phyloP scores from a whole-genome alignment of 2,797 vertebrate species.

The Morelia viridis region DNA sequence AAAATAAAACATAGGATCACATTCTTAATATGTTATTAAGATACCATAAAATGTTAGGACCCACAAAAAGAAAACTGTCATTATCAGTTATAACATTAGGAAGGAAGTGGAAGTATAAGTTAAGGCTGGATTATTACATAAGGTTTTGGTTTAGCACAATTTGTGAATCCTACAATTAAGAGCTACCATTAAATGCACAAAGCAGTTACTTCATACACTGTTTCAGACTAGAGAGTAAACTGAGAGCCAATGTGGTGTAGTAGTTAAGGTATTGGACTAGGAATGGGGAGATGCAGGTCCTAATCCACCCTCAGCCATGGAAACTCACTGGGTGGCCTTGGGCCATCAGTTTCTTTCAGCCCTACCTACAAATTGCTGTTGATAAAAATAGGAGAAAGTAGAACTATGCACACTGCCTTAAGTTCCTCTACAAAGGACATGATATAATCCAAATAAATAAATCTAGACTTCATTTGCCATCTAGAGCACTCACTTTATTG shows the following conservation, averaged over 20 bases:
- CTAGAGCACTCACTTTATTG: not conserved
- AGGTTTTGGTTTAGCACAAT: not conserved
- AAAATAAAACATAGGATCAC: not conserved
- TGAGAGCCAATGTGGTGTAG: not conserved
- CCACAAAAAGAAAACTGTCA: not conserved
- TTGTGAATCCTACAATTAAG: not conserved
- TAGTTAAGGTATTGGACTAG: not conserved
- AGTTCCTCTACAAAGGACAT: not conserved
- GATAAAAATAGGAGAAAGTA: not conserved
- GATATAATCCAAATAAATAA: not conserved
- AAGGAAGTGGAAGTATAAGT: not conserved
- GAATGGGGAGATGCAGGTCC: not conserved
- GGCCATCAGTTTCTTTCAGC: not conserved
- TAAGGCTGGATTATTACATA: not conserved
- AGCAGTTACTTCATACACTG: not conserved
- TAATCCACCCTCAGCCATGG: not conserved
- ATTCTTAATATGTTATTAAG: not conserved
- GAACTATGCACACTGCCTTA: not conserved
- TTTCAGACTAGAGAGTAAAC: not conserved
- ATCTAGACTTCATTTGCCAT: not conserved
- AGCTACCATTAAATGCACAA: not conserved
- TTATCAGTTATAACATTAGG: not conserved
- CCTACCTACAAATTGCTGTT: not conserved
- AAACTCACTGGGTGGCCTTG: not conserved
- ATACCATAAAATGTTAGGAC: not conserved